Base-by-base conservation (phyloP, 2,888 invertebrate genomes). In the Acanthococcus lagerstroemiae region DNA sequence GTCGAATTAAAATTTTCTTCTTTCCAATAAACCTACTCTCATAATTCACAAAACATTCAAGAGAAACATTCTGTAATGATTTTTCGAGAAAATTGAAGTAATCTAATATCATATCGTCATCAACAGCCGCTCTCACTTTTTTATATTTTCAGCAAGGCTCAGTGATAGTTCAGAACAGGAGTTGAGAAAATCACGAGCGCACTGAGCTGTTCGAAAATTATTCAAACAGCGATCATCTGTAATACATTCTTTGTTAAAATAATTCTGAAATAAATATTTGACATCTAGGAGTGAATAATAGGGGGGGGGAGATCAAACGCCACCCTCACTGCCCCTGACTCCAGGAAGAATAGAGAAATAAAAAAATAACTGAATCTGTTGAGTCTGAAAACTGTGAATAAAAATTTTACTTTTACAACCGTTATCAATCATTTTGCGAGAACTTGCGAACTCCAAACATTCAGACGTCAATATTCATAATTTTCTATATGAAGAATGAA, bases 1-100 rank as follows among this genome's bases (percentile, higher is more conserved):
- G 55, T 60, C 70, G 70, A 21, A 67, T 57, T 25, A 72, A 68
- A 17, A 69, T 56, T 68, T 70, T 68, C 71, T 72, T 48, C 55
- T 69, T 0, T 72, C 72, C 74, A 7, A 68, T 52, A n/a, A 76
- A 65, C 48, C 72, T 72, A 2, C 72, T 73, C 67, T 74, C 73
- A 55, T 74, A 75, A 48, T 73, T 74, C 48, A 70, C 69, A 12
- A 73, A 70, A 61, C 73, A 72, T 30, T 67, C 63, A 4, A 67
- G 65, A 17, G 68, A 69, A 4, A 71, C 67, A 19, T 67, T 63
- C 30, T 67, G 58, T 45, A 60, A 37, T 44, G 57, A 56, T 9
- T 54, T 44, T 4, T 52, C 50, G 9, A 69, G 30, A 58, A 69
- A 65, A 44, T 69, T 66, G 52, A 69, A 66, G 58, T 69, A 71